These are phyloP conservation scores for Tetragnatha montana DNA, from an alignment of 2,888 invertebrate species.

Conservation along the genomic window DNA sequence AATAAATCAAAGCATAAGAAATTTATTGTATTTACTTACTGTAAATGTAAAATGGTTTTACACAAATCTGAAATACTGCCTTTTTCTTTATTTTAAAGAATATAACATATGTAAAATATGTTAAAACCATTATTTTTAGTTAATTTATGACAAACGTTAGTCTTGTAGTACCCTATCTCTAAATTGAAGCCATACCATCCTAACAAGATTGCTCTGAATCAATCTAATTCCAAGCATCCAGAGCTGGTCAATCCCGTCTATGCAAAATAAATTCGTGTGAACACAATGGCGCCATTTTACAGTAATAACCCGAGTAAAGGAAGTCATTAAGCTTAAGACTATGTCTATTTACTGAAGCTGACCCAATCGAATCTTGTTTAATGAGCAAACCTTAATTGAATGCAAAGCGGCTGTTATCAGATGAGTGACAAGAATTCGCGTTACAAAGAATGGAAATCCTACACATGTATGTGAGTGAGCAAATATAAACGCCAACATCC, in stretches of 20 bases:
- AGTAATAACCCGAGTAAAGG: not conserved
- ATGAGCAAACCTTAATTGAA: not conserved
- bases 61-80: too few species aligned
- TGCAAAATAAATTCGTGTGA: not conserved
- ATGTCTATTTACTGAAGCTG: not conserved
- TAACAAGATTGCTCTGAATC: too few species aligned
- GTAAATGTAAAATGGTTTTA: too few species aligned
- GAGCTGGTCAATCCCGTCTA: not conserved
- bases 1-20: too few species aligned
- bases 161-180: too few species aligned
- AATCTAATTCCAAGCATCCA: not conserved
- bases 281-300: not conserved
- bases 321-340: not conserved
- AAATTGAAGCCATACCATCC: too few species aligned
- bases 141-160: too few species aligned
- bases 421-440: not conserved
- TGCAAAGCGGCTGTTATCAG: not conserved
- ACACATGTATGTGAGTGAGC: slow-evolving; percentile 1
- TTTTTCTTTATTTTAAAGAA: too few species aligned
- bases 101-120: too few species aligned
- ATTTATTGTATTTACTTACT: too few species aligned
- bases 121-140: too few species aligned
- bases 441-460: not conserved
- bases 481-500: slow-evolving; percentile 10
- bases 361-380: not conserved